A percentile compares a stretch with the other conserved stretches of the same genome.
Conservation (phyloP, 2,797 vertebrate genomes). For the Uromys caudimaculatus region DNA sequence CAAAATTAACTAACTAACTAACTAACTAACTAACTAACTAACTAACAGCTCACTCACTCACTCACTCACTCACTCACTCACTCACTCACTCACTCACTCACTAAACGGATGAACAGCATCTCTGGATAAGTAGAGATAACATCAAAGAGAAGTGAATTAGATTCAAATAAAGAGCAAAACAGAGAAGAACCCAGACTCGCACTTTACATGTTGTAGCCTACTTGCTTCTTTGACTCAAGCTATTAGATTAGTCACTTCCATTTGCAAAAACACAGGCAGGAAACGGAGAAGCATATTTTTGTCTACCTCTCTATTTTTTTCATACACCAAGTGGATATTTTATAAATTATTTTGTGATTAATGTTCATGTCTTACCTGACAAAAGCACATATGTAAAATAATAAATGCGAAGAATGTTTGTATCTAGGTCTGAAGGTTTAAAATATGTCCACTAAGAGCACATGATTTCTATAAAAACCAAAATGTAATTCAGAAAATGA, state of each 20-base stretch:
- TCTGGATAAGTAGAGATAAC: background rate
- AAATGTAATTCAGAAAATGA: background rate
- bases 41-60: no score
- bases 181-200: background rate
- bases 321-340: background rate
- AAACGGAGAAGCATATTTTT: background rate
- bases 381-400: background rate
- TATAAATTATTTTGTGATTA: background rate
- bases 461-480: background rate
- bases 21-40: no score
- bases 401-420: background rate
- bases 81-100: no score
- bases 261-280: background rate
- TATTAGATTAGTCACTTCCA: background rate
- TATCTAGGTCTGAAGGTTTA: background rate
- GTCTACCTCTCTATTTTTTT: background rate
- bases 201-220: background rate
- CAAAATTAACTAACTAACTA: background rate
- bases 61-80: no score
- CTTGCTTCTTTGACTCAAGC: background rate
- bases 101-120: background rate
- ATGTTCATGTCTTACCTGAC: background rate
- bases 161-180: background rate
- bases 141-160: background rate
- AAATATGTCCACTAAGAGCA: background rate